These are phyloP conservation scores for Branchinecta lynchi DNA, from an alignment of 1,140 invertebrate species.

Conservation along the genomic window DNA sequence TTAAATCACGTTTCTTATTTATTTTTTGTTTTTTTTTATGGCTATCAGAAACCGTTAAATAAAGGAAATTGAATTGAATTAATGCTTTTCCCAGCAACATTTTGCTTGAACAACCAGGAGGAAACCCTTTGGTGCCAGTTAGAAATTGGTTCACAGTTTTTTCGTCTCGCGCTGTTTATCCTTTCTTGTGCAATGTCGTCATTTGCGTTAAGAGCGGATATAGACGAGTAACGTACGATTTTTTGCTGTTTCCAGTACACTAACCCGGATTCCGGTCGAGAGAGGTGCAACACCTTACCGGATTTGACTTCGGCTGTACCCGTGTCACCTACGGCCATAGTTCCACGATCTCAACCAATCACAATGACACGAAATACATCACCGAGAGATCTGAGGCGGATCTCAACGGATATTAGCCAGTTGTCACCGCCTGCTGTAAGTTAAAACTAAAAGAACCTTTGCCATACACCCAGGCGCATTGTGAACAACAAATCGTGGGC, in stretches of 20 bases:
- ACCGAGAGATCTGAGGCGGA: conserved; percentile 36
- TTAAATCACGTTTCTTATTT: too few species aligned
- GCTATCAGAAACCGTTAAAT: too few species aligned
- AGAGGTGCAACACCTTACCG: neutral
- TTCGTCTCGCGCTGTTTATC: too few species aligned
- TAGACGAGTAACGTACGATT: too few species aligned
- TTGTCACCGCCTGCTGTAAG: conserved; percentile 67
- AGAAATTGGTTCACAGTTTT: neutral
- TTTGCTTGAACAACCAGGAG: neutral
- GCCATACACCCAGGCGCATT: too few species aligned
- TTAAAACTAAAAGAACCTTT: neutral
- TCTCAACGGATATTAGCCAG: conserved; percentile 58
- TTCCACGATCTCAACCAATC: conserved; percentile 66
- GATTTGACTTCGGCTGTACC: neutral
- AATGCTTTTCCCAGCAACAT: neutral
- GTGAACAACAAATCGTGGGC: too few species aligned
- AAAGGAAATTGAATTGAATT: too few species aligned
- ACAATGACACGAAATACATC: conserved; percentile 48
- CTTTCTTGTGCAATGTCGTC: too few species aligned
- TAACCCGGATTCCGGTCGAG: too few species aligned
- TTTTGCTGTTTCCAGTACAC: too few species aligned
- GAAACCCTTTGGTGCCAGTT: neutral
- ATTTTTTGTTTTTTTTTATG: too few species aligned
- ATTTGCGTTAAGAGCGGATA: too few species aligned
- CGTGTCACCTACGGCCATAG: conserved; percentile 22